These are phyloP conservation scores for Cynoglossus semilaevis DNA, from an alignment of 2,113 vertebrate genomes.

Conservation along the genomic window DNA sequence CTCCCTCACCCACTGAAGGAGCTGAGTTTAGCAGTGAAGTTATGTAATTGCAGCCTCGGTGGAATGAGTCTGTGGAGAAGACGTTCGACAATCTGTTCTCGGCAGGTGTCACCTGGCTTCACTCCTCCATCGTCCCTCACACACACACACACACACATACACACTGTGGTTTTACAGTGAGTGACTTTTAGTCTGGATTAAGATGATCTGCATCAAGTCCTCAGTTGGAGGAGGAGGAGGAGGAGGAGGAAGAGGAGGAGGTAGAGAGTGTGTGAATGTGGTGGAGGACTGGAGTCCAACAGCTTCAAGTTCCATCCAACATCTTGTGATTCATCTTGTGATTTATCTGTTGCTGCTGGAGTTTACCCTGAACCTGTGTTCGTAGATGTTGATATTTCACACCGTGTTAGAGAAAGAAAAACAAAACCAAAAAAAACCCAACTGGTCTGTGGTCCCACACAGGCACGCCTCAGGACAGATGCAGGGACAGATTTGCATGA, in stretches of 20 bases:
- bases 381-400: background rate
- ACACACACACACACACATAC: too few relatives aligned
- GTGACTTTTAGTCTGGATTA: slow-evolving; percentile 15
- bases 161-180: background rate
- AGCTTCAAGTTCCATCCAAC: slow-evolving; percentile 29
- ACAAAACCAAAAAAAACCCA: too few relatives aligned
- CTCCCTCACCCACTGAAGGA: slow-evolving; percentile 8
- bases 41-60: slow-evolving; percentile 52
- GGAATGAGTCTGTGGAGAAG: slow-evolving; percentile 31
- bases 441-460: too few relatives aligned
- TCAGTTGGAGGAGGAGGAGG: slow-evolving; percentile 3
- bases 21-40: slow-evolving; percentile 62
- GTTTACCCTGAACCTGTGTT: background rate
- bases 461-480: background rate
- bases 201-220: slow-evolving; percentile 18
- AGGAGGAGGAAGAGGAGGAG: slow-evolving; percentile 15
- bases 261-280: slow-evolving; percentile 25
- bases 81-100: slow-evolving; percentile 20
- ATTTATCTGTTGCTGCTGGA: too few relatives aligned
- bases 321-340: slow-evolving; percentile 16
- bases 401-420: background rate
- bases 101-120: slow-evolving; percentile 52
- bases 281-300: slow-evolving; percentile 5
- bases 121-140: slow-evolving; percentile 12
- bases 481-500: background rate